Evolutionary conservation across 1,140 invertebrate species (phyloP), one percentile per base, ranked within the genome.

Genomic region (Heliconius eleuchia): DNA sequence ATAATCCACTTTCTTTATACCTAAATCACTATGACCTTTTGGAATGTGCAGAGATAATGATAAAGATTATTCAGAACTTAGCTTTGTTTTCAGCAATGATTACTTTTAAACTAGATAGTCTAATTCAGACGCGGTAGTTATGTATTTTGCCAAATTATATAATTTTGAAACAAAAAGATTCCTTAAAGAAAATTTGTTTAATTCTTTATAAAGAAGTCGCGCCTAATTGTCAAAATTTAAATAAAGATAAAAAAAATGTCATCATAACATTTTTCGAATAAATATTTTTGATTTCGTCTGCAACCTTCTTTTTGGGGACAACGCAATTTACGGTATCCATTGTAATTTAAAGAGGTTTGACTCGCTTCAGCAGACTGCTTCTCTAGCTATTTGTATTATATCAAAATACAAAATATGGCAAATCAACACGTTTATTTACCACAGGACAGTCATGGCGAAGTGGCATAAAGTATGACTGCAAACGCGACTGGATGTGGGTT

Each of bases 1-100:
- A 80, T 91, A 91, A 91, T 90, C 90, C 86, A 81, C 83, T 84
- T 90, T 89, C 85, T 90, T 91, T 88, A 87, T 89, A 86, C 82
- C 85, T 86, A 91, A 88, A 76, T 73, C 37, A 73, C 66, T 42
- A 13, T 71, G 37, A 57, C 23, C 71, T 80, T 73, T 70, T 19
- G 73, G 70, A 27, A 19, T 23, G 34, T 19, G 6, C 46, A 77
- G 18, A 72, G 42, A 77, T 66, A 71, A 16, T 71, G 39, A 34
- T 34, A 34, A 34, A 34, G 11, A 60, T 42, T 37, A 52, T 5
- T 50, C 16, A 18, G 5, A 52, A 52, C 18, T 19, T 52, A 52
- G 50, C 50, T 19, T 52, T 0, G 50, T 52, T 52, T 52, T 52
- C 13, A 46, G 13, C 11, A 46, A 46, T 46, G 0, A 13, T 46